These are phyloP conservation scores for Drosophila mercatorum DNA, from an alignment of 2,888 invertebrate genomes.

Conservation along the genomic window DNA sequence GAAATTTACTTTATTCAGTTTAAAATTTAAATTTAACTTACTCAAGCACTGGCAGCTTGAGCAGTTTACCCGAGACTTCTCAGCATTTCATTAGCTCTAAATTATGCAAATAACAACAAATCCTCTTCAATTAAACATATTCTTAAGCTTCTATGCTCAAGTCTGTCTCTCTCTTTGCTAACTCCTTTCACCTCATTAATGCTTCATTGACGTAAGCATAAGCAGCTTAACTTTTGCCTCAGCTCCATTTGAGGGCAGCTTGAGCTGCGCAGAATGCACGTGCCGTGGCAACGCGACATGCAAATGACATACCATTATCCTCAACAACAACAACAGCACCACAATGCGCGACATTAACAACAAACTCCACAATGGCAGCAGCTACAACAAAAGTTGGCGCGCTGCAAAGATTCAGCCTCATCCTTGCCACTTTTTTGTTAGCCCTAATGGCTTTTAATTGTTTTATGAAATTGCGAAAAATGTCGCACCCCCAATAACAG, in stretches of 20 bases:
- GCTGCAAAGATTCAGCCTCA: conserved; percentile 28
- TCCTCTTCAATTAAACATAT: neutral
- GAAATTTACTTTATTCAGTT: neutral
- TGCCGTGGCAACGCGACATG: conserved; percentile 60
- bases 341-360: conserved; percentile 26
- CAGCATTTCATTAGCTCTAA: neutral
- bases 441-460: conserved; percentile 79
- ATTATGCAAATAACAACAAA: neutral
- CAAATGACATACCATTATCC: conserved; percentile 74
- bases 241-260: conserved; percentile 8
- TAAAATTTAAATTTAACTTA: no score
- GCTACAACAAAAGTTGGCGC: conserved; percentile 42
- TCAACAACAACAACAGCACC: conserved; percentile 25
- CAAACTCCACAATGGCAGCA: conserved; percentile 24
- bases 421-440: conserved; percentile 64
- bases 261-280: neutral
- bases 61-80: neutral
- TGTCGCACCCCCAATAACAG: conserved; percentile 15
- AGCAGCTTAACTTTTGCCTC: conserved; percentile 19
- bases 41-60: no score
- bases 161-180: neutral
- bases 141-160: neutral
- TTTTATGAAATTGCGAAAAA: conserved; percentile 73
- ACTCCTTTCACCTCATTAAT: conserved; percentile 46
- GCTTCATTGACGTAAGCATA: conserved; percentile 39